Evolutionary conservation across 92 coral and sea anemone genomes (phyloP).

Genomic region (Galaxea fascicularis): DNA sequence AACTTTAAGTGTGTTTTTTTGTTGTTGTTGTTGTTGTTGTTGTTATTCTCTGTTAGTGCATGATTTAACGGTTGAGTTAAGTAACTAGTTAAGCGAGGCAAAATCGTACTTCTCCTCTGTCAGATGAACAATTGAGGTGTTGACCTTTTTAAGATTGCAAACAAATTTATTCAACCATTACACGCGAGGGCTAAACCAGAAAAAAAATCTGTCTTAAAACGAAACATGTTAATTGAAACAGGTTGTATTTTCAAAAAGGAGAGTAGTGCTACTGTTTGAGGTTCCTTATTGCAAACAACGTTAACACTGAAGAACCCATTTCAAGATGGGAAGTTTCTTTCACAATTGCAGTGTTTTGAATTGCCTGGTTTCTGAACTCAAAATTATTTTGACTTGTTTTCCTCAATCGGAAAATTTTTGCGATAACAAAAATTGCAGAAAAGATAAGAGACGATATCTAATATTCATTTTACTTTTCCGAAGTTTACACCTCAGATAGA

Average conservation of each 20-base stretch:
- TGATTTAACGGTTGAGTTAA: constrained; percentile 37
- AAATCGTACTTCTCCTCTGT: background rate
- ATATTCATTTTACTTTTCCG: background rate
- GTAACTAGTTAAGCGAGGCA: constrained; percentile 10
- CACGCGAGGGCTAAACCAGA: background rate
- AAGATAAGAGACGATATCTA: background rate
- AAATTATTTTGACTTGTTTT: constrained; percentile 10
- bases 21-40: background rate
- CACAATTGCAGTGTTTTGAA: background rate
- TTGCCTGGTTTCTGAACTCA: background rate
- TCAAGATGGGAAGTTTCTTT: background rate
- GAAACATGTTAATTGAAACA: background rate
- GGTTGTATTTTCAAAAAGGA: background rate
- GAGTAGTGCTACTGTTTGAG: background rate
- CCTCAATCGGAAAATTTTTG: constrained; percentile 33
- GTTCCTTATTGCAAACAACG: background rate
- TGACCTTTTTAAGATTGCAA: constrained; percentile 15
- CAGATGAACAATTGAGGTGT: constrained; percentile 6
- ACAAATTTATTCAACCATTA: constrained; percentile 27
- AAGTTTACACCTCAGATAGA: too few species aligned
- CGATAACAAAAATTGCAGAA: background rate
- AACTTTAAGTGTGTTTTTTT: too few species aligned
- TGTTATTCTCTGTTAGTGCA: constrained; percentile 16
- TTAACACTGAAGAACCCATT: background rate
- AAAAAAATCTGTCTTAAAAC: background rate